Conservation (phyloP, 2,888 invertebrate species). For the Spodoptera littoralis region DNA sequence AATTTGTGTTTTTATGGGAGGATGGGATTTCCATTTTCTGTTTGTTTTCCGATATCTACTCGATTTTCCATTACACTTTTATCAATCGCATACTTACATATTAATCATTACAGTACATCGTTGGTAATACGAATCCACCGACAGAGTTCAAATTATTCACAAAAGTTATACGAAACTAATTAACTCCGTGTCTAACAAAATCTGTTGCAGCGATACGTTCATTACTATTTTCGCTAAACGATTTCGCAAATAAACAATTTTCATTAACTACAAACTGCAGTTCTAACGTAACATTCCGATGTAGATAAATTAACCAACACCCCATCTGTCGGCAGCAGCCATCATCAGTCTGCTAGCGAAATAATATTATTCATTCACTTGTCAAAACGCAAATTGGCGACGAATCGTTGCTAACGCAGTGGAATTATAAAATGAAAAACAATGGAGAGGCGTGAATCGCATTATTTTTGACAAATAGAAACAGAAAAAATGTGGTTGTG, state of each 20-base stretch:
- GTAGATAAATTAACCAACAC: slow-evolving; percentile 66
- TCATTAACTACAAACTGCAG: slow-evolving; percentile 47
- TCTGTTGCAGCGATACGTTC: slow-evolving; percentile 16
- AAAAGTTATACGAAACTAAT: slow-evolving; percentile 19
- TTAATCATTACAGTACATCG: no score
- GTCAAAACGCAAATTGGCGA: slow-evolving; percentile 80
- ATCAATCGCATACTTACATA: no score
- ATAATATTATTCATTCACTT: slow-evolving; percentile 84
- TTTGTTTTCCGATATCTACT: not conserved
- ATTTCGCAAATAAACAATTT: slow-evolving; percentile 50
- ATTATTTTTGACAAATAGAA: slow-evolving; percentile 33
- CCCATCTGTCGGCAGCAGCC: slow-evolving; percentile 69
- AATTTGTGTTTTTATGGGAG: not conserved
- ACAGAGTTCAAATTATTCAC: no score
- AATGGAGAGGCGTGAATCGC: slow-evolving; percentile 40
- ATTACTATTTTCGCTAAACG: slow-evolving; percentile 35
- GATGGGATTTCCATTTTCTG: not conserved
- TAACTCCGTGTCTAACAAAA: slow-evolving; percentile 17
- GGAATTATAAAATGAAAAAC: slow-evolving; percentile 58
- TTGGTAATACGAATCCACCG: no score
- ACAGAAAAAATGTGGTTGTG: slow-evolving; percentile 7
- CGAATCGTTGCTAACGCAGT: slow-evolving; percentile 66
- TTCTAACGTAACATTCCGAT: slow-evolving; percentile 50
- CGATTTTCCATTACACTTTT: no score
- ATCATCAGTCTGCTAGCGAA: slow-evolving; percentile 67